These are phyloP conservation scores for Calosoma granatense DNA, from an alignment of 1,140 invertebrate genomes.

Conservation along the genomic window DNA sequence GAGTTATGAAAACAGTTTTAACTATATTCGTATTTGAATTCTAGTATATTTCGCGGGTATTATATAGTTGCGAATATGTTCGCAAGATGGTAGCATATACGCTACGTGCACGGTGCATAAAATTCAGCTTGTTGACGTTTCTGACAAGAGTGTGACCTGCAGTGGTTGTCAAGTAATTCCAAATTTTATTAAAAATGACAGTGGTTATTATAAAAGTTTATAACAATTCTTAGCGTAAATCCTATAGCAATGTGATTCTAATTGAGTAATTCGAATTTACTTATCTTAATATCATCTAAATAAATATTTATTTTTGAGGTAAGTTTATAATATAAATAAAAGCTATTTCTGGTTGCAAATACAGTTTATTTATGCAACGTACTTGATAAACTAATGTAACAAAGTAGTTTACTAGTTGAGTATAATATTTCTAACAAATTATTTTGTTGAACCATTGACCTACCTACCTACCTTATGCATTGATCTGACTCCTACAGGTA, in stretches of 20 bases:
- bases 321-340: too few species aligned
- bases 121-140: not conserved
- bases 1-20: too few species aligned
- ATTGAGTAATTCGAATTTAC: not conserved
- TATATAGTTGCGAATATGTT: too few species aligned
- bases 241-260: not conserved
- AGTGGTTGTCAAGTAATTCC: not conserved
- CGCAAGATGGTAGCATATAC: too few species aligned
- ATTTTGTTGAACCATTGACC: not conserved
- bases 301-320: not conserved
- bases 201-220: too few species aligned
- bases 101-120: too few species aligned
- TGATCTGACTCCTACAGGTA: not conserved
- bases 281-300: not conserved
- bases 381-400: too few species aligned
- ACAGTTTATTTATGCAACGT: too few species aligned
- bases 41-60: too few species aligned
- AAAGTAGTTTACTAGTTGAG: too few species aligned
- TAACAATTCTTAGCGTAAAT: not conserved
- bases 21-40: too few species aligned
- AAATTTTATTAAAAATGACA: not conserved
- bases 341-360: too few species aligned
- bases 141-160: not conserved
- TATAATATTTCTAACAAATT: not conserved
- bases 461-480: slow-evolving; percentile 4